Base-by-base conservation (phyloP, 1,140 invertebrate genomes). In the Aphidius gifuensis region DNA sequence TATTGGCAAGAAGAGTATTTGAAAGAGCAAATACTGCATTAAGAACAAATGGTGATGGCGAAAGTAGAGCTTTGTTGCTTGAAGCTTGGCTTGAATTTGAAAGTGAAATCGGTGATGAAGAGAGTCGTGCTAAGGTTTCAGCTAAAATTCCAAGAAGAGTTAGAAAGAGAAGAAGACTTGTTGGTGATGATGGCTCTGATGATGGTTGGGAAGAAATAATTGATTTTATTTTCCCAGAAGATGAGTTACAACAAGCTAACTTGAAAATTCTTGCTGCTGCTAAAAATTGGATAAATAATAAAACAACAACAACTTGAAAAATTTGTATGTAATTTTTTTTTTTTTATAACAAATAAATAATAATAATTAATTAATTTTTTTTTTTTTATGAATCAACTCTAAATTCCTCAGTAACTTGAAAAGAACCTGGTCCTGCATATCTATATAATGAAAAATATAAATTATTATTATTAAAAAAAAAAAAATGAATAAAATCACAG, bases 181-280 rank as follows among this genome's bases (percentile, higher is more conserved):
- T 96, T 54, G 92, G 91, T 66, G 93, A 98, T 69, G 92, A 94
- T 79, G 97, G 97, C 70, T 80, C 75, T 39, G 94, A 98, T 74
- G 93, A 94, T 78, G 96, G 96, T 3, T 99, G 96, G 96, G 96
- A 99, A 83, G 97, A 99, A 83, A 92, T 98, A 64, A 97, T 94
- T 75, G 97, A 99, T 80, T 99, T 98, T 74, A 94, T 99, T 66
- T 99, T 99, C 79, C 97, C 97, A 61, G 95, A 97, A 81, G 97
- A 99, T 82, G 95, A 98, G 82, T 90, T 92, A 71, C 89, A 91
- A 42, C 88, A 90, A 75, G 94, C 96, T 7, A 96, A 97, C 82
- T 88, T 98, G 58, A 98, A 98, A 83, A 83, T 99, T 9, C 82
- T 99, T 50, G 94, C 94, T 51, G 91, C 92, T 67, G 96, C 96